Base-by-base conservation (phyloP, 2,797 vertebrate genomes). In the Rhyacichthys aspro region DNA sequence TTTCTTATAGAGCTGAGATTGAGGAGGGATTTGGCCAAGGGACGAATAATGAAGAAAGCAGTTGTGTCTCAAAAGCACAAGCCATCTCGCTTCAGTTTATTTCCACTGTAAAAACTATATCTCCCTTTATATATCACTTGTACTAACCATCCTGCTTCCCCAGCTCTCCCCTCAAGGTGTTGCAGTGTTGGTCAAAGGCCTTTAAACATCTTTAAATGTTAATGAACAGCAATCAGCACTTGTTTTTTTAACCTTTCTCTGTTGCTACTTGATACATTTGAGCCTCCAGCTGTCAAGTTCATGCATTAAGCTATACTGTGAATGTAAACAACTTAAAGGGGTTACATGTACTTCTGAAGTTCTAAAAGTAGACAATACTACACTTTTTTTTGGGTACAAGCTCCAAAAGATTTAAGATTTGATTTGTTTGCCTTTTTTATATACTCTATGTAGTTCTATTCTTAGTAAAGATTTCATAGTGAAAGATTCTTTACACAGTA, bases 1-100 rank as follows among this genome's bases (percentile, higher is more conserved):
- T 49, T 49, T 49, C 15, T 34, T 49, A 49, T 49, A 34, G 47
- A 49, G 47, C 32, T 34, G 47, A 49, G 47, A 49, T 49, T 49
- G 32, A 49, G 47, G 33, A 49, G 47, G 47, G 47, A 49, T 49
- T 49, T 52, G 49, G 33, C 11, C 17, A 16, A 37, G 15, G 32
- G 47, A 52, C 17, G 33, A 52, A 52, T 18, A 52, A 52, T 37
- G 34, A 52, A 52, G 43, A 52, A 52, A 38, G 11, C 16, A 12
- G 15, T 38, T 18, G 49, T 18, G 49, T 37, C 49, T 52, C 33
- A 11, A 38, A 34, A 37, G 49, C 49, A 52, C 49, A 50, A 36
- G 48, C 16, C 48, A 52, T 52, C 33, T 52, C 48, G 3, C n/a
- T 52, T 52, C 34, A 52, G n/a, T 52, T 52, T 52, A 52, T 52